phyloP scores from a whole-genome alignment of 2,797 vertebrate genomes.

The Cuniculus paca region DNA sequence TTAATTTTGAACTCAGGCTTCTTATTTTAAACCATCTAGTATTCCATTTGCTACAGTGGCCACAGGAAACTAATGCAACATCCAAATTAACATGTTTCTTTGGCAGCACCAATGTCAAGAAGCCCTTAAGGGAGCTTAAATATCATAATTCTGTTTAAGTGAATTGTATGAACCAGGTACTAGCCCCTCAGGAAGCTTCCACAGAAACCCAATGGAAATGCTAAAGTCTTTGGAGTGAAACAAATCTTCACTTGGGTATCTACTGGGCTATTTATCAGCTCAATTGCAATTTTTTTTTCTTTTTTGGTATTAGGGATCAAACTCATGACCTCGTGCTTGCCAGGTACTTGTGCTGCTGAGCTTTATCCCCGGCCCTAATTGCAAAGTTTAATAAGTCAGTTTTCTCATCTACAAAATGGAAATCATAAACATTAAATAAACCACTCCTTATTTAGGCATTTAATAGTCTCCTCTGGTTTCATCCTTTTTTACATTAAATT shows the following conservation, averaged over 20 bases:
- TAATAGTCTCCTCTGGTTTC: neutral
- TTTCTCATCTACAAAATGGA: constrained; percentile 9
- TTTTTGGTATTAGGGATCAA: no score
- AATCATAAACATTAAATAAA: constrained; percentile 21
- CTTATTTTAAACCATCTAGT: neutral
- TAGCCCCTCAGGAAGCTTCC: neutral
- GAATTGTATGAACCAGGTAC: neutral
- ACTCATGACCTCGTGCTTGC: no score
- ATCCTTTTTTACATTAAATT: neutral
- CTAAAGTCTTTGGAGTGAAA: constrained; percentile 24
- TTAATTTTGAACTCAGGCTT: neutral
- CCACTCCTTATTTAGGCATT: neutral
- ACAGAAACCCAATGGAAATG: neutral
- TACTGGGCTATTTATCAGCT: neutral
- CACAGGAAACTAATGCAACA: constrained; percentile 35
- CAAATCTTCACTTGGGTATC: neutral
- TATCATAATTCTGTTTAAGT: neutral
- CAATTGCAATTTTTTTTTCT: neutral
- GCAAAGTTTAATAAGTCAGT: constrained; percentile 20
- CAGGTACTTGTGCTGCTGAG: no score
- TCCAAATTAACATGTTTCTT: neutral
- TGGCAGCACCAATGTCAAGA: neutral
- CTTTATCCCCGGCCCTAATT: no score
- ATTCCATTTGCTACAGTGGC: neutral
- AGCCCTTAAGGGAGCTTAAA: neutral